phyloP scores from a whole-genome alignment of 2,888 invertebrate genomes.

The Drosophila meridionalis region DNA sequence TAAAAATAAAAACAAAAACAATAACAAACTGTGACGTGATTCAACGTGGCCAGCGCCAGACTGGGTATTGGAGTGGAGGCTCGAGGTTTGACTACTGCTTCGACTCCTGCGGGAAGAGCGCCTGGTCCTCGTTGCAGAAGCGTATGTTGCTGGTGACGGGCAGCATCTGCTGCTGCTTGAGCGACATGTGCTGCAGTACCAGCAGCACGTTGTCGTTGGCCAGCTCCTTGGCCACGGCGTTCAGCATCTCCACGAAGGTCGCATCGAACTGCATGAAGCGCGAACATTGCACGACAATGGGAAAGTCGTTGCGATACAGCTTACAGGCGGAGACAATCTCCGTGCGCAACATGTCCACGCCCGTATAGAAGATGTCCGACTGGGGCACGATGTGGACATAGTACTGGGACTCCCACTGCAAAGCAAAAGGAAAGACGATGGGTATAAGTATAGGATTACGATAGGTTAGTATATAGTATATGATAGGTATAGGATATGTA shows the following conservation, averaged over 20 bases:
- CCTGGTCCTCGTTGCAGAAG: conserved; percentile 64
- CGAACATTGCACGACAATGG: conserved; percentile 88
- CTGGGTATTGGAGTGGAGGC: background rate
- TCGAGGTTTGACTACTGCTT: conserved; percentile 30
- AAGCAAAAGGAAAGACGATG: background rate
- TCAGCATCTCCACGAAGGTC: conserved; percentile 88
- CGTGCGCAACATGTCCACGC: conserved; percentile 88
- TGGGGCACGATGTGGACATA: conserved; percentile 88
- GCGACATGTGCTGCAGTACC: conserved; percentile 74
- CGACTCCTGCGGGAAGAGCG: conserved; percentile 16
- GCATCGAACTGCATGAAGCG: conserved; percentile 89
- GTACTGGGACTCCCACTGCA: conserved; percentile 85
- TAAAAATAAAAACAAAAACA: background rate
- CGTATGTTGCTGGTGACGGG: conserved; percentile 67
- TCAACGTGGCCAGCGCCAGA: conserved; percentile 14
- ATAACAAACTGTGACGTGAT: conserved; percentile 13
- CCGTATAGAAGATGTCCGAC: conserved; percentile 90
- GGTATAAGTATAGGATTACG: too few species aligned
- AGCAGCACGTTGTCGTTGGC: conserved; percentile 86
- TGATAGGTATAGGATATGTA: too few species aligned
- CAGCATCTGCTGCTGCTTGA: conserved; percentile 65
- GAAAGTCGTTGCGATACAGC: conserved; percentile 85
- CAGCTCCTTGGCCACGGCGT: conserved; percentile 87
- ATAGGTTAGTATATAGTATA: too few species aligned
- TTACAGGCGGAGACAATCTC: conserved; percentile 86